Conservation (phyloP, 2,113 vertebrate genomes). For the Menura novaehollandiae region DNA sequence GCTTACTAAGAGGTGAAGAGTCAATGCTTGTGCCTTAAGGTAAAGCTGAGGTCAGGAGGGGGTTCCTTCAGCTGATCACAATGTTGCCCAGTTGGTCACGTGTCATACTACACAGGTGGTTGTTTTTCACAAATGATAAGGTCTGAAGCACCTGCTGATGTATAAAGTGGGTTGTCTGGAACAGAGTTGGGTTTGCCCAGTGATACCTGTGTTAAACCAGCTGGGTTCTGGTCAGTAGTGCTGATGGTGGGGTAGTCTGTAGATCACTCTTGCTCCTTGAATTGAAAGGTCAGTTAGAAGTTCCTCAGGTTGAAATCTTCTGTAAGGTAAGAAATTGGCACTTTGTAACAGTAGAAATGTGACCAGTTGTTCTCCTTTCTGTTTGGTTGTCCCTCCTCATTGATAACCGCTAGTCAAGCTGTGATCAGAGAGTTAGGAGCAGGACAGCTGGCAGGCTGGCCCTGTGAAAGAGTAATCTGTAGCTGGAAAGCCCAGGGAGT, state of each 20-base stretch:
- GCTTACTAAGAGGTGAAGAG: background rate
- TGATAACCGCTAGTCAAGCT: background rate
- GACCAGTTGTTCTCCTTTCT: background rate
- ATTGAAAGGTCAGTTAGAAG: background rate
- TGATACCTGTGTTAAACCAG: background rate
- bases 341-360: background rate
- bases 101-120: background rate
- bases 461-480: background rate
- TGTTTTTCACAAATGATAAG: background rate
- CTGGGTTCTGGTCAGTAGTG: background rate
- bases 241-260: background rate
- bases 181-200: background rate
- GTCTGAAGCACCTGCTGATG: background rate
- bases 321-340: background rate
- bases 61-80: background rate
- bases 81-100: background rate
- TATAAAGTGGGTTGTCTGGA: background rate
- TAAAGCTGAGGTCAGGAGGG: background rate
- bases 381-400: background rate
- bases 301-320: background rate
- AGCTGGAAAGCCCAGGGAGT: background rate
- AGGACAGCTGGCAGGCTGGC: background rate
- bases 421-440: background rate
- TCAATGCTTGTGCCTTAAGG: background rate
- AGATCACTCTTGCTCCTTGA: background rate